A percentile compares a stretch with the other conserved stretches of the same genome.
Conservation (phyloP, 2,888 invertebrate genomes). For the Cepaea hortensis region DNA sequence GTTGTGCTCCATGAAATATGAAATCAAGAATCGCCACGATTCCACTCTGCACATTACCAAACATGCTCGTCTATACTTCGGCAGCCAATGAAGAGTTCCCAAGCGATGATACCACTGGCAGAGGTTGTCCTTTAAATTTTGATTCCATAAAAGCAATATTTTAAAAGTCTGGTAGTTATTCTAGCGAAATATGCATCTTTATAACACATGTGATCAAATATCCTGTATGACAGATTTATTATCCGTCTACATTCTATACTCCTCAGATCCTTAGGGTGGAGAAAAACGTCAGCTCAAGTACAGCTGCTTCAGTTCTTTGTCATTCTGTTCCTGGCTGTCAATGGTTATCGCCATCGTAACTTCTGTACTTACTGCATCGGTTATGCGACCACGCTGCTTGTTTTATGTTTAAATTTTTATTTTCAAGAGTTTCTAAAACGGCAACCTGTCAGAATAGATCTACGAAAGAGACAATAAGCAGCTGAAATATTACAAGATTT, state of each 20-base stretch:
- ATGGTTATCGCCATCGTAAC: conserved; percentile 70
- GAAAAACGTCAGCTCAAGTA: conserved; percentile 71
- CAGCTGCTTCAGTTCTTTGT: conserved; percentile 73
- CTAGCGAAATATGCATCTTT: too few species aligned
- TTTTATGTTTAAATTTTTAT: conserved; percentile 73
- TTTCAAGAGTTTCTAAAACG: conserved; percentile 65
- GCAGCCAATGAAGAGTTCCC: too few species aligned
- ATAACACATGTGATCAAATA: too few species aligned
- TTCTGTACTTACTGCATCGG: conserved; percentile 74
- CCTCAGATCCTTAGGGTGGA: conserved; percentile 66
- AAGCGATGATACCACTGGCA: too few species aligned
- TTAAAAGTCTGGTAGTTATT: too few species aligned
- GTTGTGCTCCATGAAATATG: too few species aligned
- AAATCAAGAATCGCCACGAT: too few species aligned
- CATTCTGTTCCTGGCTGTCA: conserved; percentile 63
- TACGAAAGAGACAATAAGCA: conserved; percentile 15
- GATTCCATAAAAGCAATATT: too few species aligned
- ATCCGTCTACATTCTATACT: background rate
- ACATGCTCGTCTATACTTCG: too few species aligned
- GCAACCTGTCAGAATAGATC: conserved; percentile 42
- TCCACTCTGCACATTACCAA: too few species aligned
- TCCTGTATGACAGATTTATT: too few species aligned
- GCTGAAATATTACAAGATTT: background rate
- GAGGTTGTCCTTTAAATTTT: too few species aligned
- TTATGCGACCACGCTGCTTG: conserved; percentile 71